phyloP scores from a whole-genome alignment of 2,888 invertebrate genomes.

The Isoperla grammatica region DNA sequence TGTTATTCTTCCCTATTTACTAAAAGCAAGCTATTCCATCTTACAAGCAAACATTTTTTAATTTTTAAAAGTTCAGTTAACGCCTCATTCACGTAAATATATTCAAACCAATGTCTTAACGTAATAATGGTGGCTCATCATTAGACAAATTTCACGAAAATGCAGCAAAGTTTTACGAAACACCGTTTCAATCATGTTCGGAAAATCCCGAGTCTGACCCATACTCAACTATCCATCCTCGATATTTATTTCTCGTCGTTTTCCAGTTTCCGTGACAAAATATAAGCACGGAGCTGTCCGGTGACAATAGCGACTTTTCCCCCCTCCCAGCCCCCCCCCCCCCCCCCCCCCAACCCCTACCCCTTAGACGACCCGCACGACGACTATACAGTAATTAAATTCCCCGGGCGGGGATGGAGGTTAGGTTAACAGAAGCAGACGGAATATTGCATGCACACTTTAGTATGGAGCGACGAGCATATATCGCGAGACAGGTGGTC shows the following conservation, averaged over 20 bases:
- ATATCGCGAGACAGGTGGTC: not conserved
- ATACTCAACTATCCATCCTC: too few relatives aligned
- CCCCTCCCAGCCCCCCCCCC: slow-evolving; percentile 32
- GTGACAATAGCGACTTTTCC: slow-evolving; percentile 41
- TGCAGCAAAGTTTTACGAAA: too few relatives aligned
- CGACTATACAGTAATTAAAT: slow-evolving; percentile 25
- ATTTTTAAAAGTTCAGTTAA: too few relatives aligned
- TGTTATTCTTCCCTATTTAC: too few relatives aligned
- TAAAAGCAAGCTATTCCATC: too few relatives aligned
- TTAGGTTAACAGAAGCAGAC: slow-evolving; percentile 21
- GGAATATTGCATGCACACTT: slow-evolving; percentile 22
- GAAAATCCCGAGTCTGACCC: too few relatives aligned
- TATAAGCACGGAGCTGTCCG: slow-evolving; percentile 41
- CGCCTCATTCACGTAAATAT: too few relatives aligned
- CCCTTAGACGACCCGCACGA: not conserved
- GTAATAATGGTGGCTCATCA: too few relatives aligned
- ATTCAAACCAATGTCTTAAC: too few relatives aligned
- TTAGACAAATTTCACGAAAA: too few relatives aligned
- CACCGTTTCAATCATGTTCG: too few relatives aligned
- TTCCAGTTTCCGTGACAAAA: slow-evolving; percentile 43
- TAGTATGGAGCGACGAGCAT: not conserved
- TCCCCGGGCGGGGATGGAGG: slow-evolving; percentile 25
- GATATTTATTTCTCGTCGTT: slow-evolving; percentile 24
- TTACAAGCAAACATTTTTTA: too few relatives aligned
- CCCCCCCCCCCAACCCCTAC: not conserved